Conservation (phyloP, 2,888 invertebrate species). For the Melieria omissa region DNA sequence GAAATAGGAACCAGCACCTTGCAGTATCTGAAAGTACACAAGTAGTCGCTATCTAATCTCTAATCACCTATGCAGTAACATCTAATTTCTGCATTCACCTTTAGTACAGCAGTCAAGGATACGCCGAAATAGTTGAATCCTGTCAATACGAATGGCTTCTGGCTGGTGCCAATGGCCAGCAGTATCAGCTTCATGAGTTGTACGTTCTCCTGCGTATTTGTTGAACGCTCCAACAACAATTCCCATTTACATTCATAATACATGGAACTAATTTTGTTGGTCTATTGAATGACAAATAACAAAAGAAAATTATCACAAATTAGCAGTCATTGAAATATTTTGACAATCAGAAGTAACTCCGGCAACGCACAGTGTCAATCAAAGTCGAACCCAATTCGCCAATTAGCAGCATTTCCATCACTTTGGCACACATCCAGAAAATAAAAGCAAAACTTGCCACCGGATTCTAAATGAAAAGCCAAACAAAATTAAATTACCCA, state of each 20-base stretch:
- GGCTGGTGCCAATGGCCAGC: slow-evolving; percentile 52
- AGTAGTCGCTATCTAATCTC: background rate
- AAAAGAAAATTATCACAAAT: background rate
- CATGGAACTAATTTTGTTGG: slow-evolving; percentile 52
- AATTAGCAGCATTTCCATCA: slow-evolving; percentile 50
- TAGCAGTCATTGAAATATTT: background rate
- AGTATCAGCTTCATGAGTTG: slow-evolving; percentile 52
- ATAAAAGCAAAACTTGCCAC: slow-evolving; percentile 47
- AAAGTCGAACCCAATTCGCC: slow-evolving; percentile 54
- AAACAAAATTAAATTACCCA: background rate
- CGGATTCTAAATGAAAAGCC: slow-evolving; percentile 49
- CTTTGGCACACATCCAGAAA: slow-evolving; percentile 54
- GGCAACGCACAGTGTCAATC: slow-evolving; percentile 47
- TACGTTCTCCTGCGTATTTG: slow-evolving; percentile 50
- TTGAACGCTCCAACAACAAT: slow-evolving; percentile 48
- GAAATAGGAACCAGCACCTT: slow-evolving; percentile 59
- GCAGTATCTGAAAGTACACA: slow-evolving; percentile 49
- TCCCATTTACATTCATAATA: slow-evolving; percentile 58
- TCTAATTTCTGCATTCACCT: slow-evolving; percentile 42
- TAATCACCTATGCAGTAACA: background rate
- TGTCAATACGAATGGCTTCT: slow-evolving; percentile 51
- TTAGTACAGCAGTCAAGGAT: slow-evolving; percentile 51
- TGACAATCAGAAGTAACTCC: background rate
- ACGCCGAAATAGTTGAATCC: slow-evolving; percentile 56
- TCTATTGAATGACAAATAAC: slow-evolving; percentile 42